Percentiles rank a stretch among this genome's conserved stretches.
Conservation (phyloP, 2,797 vertebrate genomes). For the Ficedula albicollis region DNA sequence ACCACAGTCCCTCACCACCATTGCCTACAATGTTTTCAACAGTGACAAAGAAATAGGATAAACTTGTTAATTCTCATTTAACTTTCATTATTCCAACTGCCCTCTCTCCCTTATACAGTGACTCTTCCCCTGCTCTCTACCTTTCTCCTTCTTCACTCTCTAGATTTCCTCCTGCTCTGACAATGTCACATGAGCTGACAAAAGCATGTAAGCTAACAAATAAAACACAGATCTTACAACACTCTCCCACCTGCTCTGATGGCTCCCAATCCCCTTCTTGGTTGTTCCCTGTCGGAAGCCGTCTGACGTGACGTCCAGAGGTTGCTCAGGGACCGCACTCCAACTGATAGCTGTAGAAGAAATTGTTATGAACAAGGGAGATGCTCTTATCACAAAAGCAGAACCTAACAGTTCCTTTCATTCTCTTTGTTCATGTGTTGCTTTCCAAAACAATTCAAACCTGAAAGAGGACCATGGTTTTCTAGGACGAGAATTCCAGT, state of each 20-base stretch:
- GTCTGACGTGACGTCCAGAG: conserved; percentile 90
- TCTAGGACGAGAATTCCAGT: neutral
- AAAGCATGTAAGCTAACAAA: neutral
- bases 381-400: neutral
- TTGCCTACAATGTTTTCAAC: neutral
- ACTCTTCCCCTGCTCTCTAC: neutral
- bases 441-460: neutral
- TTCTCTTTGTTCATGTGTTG: neutral
- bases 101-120: neutral
- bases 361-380: neutral
- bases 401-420: neutral
- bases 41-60: neutral
- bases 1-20: neutral
- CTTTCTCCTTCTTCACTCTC: neutral
- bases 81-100: neutral
- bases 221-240: neutral
- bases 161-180: neutral
- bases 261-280: conserved; percentile 81
- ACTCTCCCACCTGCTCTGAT: conserved; percentile 83
- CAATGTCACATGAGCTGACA: neutral
- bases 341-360: conserved; percentile 88
- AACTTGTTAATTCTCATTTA: neutral
- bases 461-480: neutral
- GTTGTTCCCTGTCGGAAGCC: conserved; percentile 93
- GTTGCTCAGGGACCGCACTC: conserved; percentile 85